phyloP scores from a whole-genome alignment of 2,113 vertebrate genomes.

The Neodontobutis hainanensis region DNA sequence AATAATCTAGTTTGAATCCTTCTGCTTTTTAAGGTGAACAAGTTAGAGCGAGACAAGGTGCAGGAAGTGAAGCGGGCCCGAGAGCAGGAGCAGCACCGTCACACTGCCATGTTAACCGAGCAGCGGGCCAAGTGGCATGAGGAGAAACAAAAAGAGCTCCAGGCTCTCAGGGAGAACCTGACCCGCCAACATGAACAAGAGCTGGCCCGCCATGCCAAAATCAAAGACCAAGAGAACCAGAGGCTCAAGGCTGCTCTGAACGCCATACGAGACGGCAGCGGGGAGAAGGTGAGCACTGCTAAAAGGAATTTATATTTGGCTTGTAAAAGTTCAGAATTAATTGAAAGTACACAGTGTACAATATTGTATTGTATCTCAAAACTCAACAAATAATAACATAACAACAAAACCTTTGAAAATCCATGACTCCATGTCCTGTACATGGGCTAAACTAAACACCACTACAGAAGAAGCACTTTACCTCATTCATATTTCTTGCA shows the following conservation, averaged over 20 bases:
- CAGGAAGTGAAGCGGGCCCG: constrained; percentile 95
- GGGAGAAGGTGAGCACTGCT: constrained; percentile 82
- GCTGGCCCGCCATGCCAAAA: constrained; percentile 89
- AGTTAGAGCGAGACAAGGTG: constrained; percentile 95
- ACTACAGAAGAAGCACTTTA: too few species aligned
- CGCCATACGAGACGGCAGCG: constrained; percentile 90
- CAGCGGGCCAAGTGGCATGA: constrained; percentile 96
- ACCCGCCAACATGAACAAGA: constrained; percentile 97
- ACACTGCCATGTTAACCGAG: constrained; percentile 92
- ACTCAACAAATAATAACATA: too few species aligned
- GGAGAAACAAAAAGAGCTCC: constrained; percentile 96
- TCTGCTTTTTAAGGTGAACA: constrained; percentile 82
- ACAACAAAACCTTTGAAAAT: too few species aligned
- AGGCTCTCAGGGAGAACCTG: constrained; percentile 91
- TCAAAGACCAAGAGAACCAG: constrained; percentile 95
- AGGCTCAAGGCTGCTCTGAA: constrained; percentile 90
- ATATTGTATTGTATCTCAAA: too few species aligned
- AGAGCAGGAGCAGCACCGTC: constrained; percentile 95
- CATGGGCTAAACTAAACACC: too few species aligned
- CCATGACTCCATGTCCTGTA: too few species aligned
- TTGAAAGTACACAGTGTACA: too few species aligned
- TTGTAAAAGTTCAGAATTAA: background rate
- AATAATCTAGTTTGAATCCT: background rate
- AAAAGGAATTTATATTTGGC: too few species aligned
- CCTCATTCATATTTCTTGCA: too few species aligned